Conservation (phyloP, 2,113 vertebrate species). For the Rallus limicola region DNA sequence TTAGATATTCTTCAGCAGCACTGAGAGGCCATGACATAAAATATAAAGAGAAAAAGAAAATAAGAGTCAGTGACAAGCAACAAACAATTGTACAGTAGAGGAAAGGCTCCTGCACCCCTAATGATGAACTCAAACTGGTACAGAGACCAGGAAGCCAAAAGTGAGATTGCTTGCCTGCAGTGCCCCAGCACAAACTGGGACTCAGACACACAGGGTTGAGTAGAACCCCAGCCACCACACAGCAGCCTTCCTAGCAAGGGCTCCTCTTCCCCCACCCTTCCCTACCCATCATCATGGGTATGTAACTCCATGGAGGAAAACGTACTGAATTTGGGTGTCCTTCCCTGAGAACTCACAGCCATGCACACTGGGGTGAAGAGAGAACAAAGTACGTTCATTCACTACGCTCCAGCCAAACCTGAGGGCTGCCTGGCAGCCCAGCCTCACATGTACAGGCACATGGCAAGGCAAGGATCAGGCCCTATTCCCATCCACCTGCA, state of each 20-base stretch:
- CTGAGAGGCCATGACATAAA: background rate
- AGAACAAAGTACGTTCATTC: background rate
- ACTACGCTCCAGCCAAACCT: background rate
- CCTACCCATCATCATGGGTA: fast-evolving
- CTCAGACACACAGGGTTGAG: background rate
- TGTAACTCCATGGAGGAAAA: background rate
- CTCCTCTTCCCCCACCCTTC: background rate
- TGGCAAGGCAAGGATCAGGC: background rate
- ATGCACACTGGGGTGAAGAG: background rate
- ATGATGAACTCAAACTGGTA: fast-evolving
- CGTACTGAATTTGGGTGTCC: background rate
- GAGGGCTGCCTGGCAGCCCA: background rate
- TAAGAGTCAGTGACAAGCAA: background rate
- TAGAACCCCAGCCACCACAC: background rate
- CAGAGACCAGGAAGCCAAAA: background rate
- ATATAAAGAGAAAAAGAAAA: background rate
- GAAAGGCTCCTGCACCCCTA: background rate
- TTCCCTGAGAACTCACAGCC: fast-evolving
- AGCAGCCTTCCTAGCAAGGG: too few relatives aligned
- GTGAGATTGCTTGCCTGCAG: background rate
- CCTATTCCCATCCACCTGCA: background rate
- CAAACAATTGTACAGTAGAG: background rate
- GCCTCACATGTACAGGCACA: background rate
- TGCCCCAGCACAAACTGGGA: background rate
- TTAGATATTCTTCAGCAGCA: background rate